A percentile compares a stretch with the other conserved stretches of the same genome.
Conservation (phyloP, 2,797 vertebrate species). For the Acanthurus lineatus region DNA sequence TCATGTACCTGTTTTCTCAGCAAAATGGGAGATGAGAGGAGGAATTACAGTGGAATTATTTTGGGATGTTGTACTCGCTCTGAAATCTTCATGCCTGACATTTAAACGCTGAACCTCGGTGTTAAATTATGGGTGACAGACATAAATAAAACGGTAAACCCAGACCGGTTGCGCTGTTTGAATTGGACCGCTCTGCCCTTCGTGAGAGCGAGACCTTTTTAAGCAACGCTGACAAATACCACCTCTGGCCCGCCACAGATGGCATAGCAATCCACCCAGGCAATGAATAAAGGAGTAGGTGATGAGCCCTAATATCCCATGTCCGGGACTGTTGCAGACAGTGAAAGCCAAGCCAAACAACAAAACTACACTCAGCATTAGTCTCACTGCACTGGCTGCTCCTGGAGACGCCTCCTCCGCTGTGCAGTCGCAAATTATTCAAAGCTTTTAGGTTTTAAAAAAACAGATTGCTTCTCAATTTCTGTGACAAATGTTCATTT, state of each 20-base stretch:
- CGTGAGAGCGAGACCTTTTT: conserved; percentile 49
- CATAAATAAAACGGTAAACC: conserved; percentile 55
- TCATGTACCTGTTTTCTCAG: conserved; percentile 65
- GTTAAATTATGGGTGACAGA: conserved; percentile 66
- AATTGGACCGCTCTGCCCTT: conserved; percentile 55
- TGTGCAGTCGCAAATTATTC: conserved; percentile 43
- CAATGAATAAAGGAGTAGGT: conserved; percentile 68
- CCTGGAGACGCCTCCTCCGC: conserved; percentile 42
- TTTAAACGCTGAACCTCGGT: conserved; percentile 29
- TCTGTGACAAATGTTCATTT: conserved; percentile 29
- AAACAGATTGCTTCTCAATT: conserved; percentile 46
- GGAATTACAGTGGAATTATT: conserved; percentile 64
- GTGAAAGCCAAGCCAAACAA: conserved; percentile 69
- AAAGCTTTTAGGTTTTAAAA: conserved; percentile 28
- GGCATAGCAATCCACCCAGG: conserved; percentile 49
- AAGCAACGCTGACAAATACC: conserved; percentile 59
- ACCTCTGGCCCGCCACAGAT: conserved; percentile 56
- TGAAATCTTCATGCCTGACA: conserved; percentile 43
- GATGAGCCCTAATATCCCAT: conserved; percentile 71
- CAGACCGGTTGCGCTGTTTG: conserved; percentile 62
- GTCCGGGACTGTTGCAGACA: conserved; percentile 58
- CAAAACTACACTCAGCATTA: conserved; percentile 50
- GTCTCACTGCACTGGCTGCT: conserved; percentile 41
- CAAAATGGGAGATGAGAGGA: conserved; percentile 60
- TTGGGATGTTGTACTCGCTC: conserved; percentile 48